A percentile compares a stretch with the other conserved stretches of the same genome.
Evolutionary conservation across 2,113 vertebrate species (phyloP).

Genomic region (Labeo rohita): DNA sequence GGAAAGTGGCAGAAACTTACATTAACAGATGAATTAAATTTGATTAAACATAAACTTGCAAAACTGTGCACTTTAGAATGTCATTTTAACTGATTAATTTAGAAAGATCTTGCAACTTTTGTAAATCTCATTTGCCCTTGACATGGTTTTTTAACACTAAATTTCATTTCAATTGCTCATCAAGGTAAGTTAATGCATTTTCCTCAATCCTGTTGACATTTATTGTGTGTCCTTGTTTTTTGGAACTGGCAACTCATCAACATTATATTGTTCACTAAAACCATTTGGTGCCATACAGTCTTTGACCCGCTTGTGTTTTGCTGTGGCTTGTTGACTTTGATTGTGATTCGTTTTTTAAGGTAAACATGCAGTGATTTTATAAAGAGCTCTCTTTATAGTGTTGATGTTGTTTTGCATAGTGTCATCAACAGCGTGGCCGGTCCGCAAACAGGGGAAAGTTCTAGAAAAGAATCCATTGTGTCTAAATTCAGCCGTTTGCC

Average conservation of each 20-base stretch:
- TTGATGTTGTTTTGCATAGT: constrained; percentile 9
- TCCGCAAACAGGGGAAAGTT: constrained; percentile 19
- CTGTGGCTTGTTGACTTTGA: constrained; percentile 35
- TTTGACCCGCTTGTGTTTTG: constrained; percentile 43
- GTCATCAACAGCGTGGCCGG: not conserved
- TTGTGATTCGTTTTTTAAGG: constrained; percentile 16
- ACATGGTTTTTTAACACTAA: constrained; percentile 36
- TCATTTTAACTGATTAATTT: not conserved
- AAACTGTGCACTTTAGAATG: not conserved
- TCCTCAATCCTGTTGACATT: constrained; percentile 14
- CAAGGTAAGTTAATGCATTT: constrained; percentile 44
- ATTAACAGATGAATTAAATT: not conserved
- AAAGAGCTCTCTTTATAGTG: not conserved
- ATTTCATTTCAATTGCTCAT: constrained; percentile 16
- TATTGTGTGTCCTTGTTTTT: constrained; percentile 34
- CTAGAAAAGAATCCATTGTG: constrained; percentile 35
- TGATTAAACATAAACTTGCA: not conserved
- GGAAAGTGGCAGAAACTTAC: not conserved
- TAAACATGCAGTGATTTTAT: constrained; percentile 19
- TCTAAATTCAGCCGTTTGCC: not conserved
- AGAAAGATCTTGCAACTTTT: not conserved
- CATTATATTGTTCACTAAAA: constrained; percentile 49
- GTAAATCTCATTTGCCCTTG: constrained; percentile 55
- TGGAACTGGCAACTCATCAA: constrained; percentile 43
- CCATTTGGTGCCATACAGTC: constrained; percentile 19